Base-by-base conservation (phyloP, 92 coral and sea anemone genomes). In the Zoanthus solanderi region DNA sequence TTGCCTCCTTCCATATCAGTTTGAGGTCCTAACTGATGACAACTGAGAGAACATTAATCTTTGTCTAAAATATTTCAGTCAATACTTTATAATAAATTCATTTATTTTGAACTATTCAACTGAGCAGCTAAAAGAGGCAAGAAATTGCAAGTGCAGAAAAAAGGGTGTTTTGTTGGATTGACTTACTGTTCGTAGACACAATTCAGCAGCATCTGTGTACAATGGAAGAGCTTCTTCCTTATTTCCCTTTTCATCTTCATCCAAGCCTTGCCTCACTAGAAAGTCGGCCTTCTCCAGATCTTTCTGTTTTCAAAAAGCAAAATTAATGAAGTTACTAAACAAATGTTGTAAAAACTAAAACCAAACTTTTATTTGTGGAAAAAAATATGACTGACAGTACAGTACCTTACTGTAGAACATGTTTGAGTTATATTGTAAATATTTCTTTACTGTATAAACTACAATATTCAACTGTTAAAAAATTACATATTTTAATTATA, bases 181-280 rank as follows among this genome's bases (percentile, higher is more conserved):
- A 90, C 98, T 90, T 67, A 96, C 99, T 28, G 92, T 93, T 72
- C 84, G 88, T 14, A 96, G 94, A 76, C 99, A 96, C 42, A 96
- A 95, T 63, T 93, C 95, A 44, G 94, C 98, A 3, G 99, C 99
- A 92, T 96, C 98, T 47, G 94, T 92, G 73, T 96, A 96, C 63
- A 96, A 80, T 4, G 96, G 98, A 30, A 96, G 77, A 9, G 99
- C 99, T 52, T 95, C 99, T 48, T 78, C 68, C 42, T 87, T 87
- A 32, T 91, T 90, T 0, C 90, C 96, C 66, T 91, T 95, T 74
- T 96, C 99, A 89, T 96, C 99, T 75, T 96, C 99, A 76, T 87
- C 79, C n/a, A 96, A 87, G 17, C 94, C 99, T 78, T 96, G 98
- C 58, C 94, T 94, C 61, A 96, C 78, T 3, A 96, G 93, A 81